phyloP scores from a whole-genome alignment of 2,888 invertebrate genomes.

The Drosophila stalkeri region DNA sequence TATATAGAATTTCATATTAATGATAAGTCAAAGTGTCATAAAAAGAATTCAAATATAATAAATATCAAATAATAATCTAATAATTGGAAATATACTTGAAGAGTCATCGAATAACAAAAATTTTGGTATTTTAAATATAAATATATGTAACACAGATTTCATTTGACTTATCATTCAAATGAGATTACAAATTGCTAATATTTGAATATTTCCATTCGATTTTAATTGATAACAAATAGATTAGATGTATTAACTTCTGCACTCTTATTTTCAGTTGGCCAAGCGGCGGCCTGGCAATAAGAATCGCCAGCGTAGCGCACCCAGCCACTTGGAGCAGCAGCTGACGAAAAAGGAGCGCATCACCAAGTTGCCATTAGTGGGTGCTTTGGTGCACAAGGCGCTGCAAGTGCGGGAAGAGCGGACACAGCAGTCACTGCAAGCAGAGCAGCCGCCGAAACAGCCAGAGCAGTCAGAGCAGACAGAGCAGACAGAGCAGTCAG shows the following conservation, averaged over 20 bases:
- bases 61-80: no score
- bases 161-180: no score
- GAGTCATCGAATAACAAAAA: no score
- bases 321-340: slow-evolving; percentile 51
- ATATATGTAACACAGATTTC: no score
- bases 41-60: no score
- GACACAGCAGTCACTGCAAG: background rate
- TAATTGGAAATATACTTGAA: no score
- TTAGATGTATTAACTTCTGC: background rate
- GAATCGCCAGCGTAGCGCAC: slow-evolving; percentile 30
- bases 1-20: no score
- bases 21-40: no score
- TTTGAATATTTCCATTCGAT: background rate
- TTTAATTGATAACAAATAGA: background rate
- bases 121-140: no score
- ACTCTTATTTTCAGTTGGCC: slow-evolving; percentile 47
- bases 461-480: background rate
- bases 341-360: slow-evolving; percentile 59
- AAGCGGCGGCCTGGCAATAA: slow-evolving; percentile 58
- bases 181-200: background rate
- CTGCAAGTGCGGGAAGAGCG: slow-evolving; percentile 34
- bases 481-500: background rate
- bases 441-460: background rate
- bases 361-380: slow-evolving; percentile 64
- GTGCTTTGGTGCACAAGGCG: slow-evolving; percentile 61